Base-by-base conservation (phyloP, 2,113 vertebrate genomes). In the Oreochromis aureus region DNA sequence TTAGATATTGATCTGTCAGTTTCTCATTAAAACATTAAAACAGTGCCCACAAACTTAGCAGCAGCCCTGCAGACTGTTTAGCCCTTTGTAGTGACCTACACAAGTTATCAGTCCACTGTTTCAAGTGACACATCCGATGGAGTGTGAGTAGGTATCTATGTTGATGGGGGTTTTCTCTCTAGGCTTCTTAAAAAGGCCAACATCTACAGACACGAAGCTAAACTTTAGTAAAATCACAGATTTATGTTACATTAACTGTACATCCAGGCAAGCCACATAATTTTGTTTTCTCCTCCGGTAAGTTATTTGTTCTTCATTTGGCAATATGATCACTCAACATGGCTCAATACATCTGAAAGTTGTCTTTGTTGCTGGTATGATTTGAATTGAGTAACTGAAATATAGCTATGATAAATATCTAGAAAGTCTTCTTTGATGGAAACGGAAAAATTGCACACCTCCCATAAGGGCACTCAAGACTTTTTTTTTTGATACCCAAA, bases 231-330 rank as follows among this genome's bases (percentile, higher is more conserved):
- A 90, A 92, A 86, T 76, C 89, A 94, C 83, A 90, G 34, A 88
- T 92, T 90, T 87, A 90, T 80, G 39, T 82, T 73, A 91, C 86
- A 90, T 86, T 39, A 78, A 87, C 87, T 94, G 91, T 81, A 93
- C 92, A 93, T 90, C 93, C 30, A 86, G 87, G 80, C 51, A 85
- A 91, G 78, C 89, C 53, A 83, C 82, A 85, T 5, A 76, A 84
- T 81, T 80, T 83, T 18, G 66, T 81, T 90, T 84, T 86, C 83
- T 66, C 15, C 84, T 90, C 89, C 66, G 79, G 89, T 84, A 56
- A 78, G 44, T 90, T 84, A 76, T 90, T 94, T 95, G 95, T 95
- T 96, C 95, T 96, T 96, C 94, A 94, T 94, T 95, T 95, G 94
- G 94, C 95, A 95, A 94, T 89, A 91, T 81, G 86, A 91, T 94